Base-by-base conservation (phyloP, 1,140 invertebrate genomes). In the Drosophila arawakana region DNA sequence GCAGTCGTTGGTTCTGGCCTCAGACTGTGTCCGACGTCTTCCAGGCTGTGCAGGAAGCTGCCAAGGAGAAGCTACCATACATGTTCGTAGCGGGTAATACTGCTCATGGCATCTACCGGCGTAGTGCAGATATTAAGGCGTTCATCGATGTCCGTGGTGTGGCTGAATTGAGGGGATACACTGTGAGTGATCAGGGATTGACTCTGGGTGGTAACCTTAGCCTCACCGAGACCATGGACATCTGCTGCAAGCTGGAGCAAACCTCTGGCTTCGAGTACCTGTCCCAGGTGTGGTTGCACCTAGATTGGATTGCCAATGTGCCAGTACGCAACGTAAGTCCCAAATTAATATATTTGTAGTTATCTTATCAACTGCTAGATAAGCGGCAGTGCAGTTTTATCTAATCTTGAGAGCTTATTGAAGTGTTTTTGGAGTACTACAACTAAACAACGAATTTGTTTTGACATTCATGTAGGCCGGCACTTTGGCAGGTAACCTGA, bases 71-170 rank as follows among this genome's bases (percentile, higher is more conserved):
- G 58, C 50, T 91, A 0, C 75, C 91, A 6, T 94, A 94, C 75
- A 94, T 94, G 92, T 62, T 95, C 2, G 92, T 95, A 2, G 92
- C 91, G 13, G 94, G 94, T 21, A 94, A 94, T 76, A 94, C 94
- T 74, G 89, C 91, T 94, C 91, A 92, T 30, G 95, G 96, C 68
- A 95, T 96, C 37, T 96, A 95, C 89, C 93, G 93, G 81, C 92
- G 92, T 70, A 47, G 63, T 2, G 47, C 44, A 2, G 93, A 89
- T 81, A 93, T 93, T 11, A 92, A 95, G 72, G 92, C 95, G 15
- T 95, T 95, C 69, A 95, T 98, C 73, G 96, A 97, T 81, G 93
- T 97, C n/a, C 95, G 95, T 35, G 94, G 94, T 7, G 93, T 97
- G 47, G 76, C 92, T 5, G 94, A 96, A 52, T 81, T 98, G 8